Conservation (phyloP, 2,113 vertebrate genomes). For the Aviceda subcristata region DNA sequence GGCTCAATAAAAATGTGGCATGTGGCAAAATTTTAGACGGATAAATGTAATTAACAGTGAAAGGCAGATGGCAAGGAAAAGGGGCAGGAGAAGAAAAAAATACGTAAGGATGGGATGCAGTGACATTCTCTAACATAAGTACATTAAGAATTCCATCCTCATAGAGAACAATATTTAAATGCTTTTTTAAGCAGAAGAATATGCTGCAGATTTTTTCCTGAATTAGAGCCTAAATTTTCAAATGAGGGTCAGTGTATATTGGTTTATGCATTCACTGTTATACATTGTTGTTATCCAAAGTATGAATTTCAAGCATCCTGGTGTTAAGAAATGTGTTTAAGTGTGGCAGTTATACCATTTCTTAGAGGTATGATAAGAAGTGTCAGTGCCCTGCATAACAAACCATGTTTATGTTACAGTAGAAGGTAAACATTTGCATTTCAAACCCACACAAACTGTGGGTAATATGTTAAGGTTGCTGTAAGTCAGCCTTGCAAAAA, state of each 20-base stretch:
- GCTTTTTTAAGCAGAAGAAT: neutral
- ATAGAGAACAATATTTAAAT: neutral
- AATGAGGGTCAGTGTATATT: neutral
- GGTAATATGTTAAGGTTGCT: constrained; percentile 51
- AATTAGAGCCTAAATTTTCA: constrained; percentile 2
- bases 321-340: constrained; percentile 29
- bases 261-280: constrained; percentile 26
- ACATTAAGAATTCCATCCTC: neutral
- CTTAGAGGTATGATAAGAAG: constrained; percentile 44
- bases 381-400: constrained; percentile 50
- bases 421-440: constrained; percentile 60
- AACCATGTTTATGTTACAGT: constrained; percentile 50
- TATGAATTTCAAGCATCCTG: constrained; percentile 25
- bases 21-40: constrained; percentile 59
- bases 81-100: neutral
- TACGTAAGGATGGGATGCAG: neutral
- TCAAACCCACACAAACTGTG: constrained; percentile 50
- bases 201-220: neutral
- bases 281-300: constrained; percentile 3
- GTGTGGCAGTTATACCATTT: constrained; percentile 6
- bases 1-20: constrained; percentile 36
- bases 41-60: constrained; percentile 61
- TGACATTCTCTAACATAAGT: neutral
- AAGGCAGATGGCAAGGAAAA: constrained; percentile 54
- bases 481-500: constrained; percentile 44